Conservation (phyloP, 2,888 invertebrate species). For the Pecten maximus region DNA sequence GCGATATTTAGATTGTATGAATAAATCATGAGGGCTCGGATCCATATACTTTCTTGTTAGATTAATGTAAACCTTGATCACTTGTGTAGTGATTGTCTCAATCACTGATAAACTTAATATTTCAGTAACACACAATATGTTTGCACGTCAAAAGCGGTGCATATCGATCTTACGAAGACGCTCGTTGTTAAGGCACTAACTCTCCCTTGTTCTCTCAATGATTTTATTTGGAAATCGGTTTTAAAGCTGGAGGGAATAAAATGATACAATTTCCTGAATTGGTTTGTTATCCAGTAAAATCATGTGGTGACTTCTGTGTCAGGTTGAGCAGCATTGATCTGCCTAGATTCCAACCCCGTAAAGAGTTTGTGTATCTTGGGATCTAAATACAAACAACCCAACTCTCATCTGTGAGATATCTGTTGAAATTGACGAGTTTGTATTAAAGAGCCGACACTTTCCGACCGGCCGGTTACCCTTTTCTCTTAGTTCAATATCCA, state of each 20-base stretch:
- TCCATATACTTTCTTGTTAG: background rate
- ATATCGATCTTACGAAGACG: background rate
- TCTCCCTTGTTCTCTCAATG: background rate
- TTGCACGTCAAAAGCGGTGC: background rate
- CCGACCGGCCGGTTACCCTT: too few relatives aligned
- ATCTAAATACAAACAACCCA: background rate
- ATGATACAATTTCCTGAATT: constrained; percentile 28
- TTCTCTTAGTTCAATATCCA: too few relatives aligned
- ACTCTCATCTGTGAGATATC: background rate
- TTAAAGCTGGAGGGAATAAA: background rate
- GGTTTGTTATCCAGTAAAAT: background rate
- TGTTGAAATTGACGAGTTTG: background rate
- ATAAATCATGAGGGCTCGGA: background rate
- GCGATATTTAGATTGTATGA: background rate
- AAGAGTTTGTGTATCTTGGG: background rate
- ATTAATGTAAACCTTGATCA: background rate
- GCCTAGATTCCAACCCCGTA: background rate
- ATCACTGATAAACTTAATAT: background rate
- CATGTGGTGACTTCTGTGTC: constrained; percentile 15
- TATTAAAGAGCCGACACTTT: background rate
- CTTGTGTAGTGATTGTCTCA: background rate
- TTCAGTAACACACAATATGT: background rate
- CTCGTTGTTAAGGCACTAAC: background rate
- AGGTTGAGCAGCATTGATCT: background rate
- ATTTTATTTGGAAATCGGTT: background rate